Evolutionary conservation across 2,888 invertebrate genomes (phyloP), one percentile per base, ranked within the genome.

Genomic region (Metallyticus violacea): DNA sequence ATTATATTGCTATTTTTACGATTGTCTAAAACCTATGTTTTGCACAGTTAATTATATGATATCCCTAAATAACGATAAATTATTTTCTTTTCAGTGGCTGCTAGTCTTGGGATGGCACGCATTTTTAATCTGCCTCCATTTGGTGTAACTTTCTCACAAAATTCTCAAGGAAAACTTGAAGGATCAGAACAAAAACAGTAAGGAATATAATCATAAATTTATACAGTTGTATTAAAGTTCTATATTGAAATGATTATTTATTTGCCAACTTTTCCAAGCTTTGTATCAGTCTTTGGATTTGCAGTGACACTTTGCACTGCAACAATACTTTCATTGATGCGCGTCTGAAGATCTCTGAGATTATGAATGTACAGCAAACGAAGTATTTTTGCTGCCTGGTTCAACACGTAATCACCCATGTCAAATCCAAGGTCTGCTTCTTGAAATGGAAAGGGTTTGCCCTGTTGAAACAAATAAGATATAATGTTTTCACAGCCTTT

Each of bases 231-330:
- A n/a, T n/a, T 77, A 9, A 77, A 27, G 15, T 83, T 76, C 22
- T n/a, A n/a, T 83, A 83, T 6, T 81, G n/a, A 15, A 9, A 62
- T 62, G 7, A 9, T 26, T 1, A 81, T 29, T 92, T 92, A 95
- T 90, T 92, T 92, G 88, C 99, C 99, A 89, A 99, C 98, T 94
- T 97, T 96, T 85, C 99, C 99, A 81, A 99, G 93, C 91, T 95
- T 96, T 0, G 98, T 97, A 91, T 99, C 98, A 88, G 99, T 99
- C 92, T 98, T 98, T 2, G 99, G 99, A 93, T 99, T 96, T 5
- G 99, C 99, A 0, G 99, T 99, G 1, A 99, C 93, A 88, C 93
- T 94, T 93, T 99, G 99, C 4, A 98, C 97, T 80, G 95, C 94
- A 1, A 99, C 99, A 89, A 99, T 96, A 0, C 97, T 95, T 91